Evolutionary conservation across 2,113 vertebrate species (phyloP).

Genomic region (Nymphicus hollandicus): DNA sequence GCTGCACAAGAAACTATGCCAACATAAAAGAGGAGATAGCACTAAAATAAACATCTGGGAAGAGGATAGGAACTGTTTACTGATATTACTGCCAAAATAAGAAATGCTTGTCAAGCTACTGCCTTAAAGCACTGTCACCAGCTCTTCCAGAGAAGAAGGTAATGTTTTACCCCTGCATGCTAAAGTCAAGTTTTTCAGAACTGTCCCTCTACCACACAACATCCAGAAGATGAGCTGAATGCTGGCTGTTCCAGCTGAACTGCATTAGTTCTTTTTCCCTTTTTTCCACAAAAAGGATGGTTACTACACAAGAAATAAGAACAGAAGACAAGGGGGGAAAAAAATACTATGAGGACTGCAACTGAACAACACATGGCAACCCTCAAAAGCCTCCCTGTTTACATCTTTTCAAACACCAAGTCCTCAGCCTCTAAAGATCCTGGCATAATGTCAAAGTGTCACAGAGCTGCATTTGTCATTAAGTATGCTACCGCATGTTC

Average conservation of each 20-base stretch:
- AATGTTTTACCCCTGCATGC: fast-evolving
- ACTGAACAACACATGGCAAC: not conserved
- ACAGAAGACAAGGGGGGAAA: not conserved
- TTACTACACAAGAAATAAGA: not conserved
- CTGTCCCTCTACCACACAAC: not conserved
- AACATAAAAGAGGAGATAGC: not conserved
- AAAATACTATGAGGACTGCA: not conserved
- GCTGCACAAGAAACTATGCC: not conserved
- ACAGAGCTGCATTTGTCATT: not conserved
- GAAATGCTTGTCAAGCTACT: not conserved
- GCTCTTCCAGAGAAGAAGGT: not conserved
- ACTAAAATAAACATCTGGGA: not conserved
- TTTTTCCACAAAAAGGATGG: not conserved
- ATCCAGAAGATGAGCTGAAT: not conserved
- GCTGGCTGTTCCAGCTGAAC: not conserved
- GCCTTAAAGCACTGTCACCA: not conserved
- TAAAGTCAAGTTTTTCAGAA: not conserved
- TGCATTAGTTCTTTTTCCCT: too few species aligned
- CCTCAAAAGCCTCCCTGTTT: not conserved
- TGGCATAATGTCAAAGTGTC: not conserved
- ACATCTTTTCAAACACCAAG: not conserved
- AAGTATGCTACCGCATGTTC: not conserved
- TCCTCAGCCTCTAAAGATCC: not conserved
- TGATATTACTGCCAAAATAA: not conserved
- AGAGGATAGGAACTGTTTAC: not conserved